Percentiles rank a stretch among this genome's conserved stretches.
These are phyloP conservation scores for Toxonevra muliebris DNA, from an alignment of 2,888 invertebrate species.

Conservation along the genomic window DNA sequence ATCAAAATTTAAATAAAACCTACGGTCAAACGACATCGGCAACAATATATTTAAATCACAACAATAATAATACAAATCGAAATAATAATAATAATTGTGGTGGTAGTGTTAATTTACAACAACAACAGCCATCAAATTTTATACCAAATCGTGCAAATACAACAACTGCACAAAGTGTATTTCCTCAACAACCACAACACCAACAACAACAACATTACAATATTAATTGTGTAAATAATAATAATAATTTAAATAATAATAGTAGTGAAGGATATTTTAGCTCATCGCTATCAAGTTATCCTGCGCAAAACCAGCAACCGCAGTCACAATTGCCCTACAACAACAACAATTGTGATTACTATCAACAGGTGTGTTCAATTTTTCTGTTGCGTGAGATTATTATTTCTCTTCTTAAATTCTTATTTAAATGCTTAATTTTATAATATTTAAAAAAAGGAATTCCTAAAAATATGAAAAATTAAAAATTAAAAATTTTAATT, in stretches of 20 bases:
- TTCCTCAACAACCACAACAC: conserved; percentile 43
- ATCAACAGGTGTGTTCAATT: conserved; percentile 60
- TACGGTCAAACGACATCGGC: conserved; percentile 49
- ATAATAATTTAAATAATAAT: background rate
- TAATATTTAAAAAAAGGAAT: background rate
- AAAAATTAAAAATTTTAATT: background rate
- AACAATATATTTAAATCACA: conserved; percentile 47
- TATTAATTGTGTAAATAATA: conserved; percentile 18
- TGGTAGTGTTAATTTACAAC: conserved; percentile 37
- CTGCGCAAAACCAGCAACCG: conserved; percentile 25
- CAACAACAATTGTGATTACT: conserved; percentile 44
- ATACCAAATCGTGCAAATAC: conserved; percentile 38
- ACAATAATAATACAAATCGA: conserved; percentile 46
- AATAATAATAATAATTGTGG: conserved; percentile 40
- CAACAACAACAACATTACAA: conserved; percentile 22
- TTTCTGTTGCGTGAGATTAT: too few relatives aligned
- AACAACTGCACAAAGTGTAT: conserved; percentile 45
- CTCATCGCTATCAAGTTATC: conserved; percentile 25
- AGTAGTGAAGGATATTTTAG: conserved; percentile 27
- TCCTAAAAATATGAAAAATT: background rate
- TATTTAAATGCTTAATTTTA: background rate
- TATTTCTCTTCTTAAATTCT: background rate
- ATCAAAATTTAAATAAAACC: conserved; percentile 35
- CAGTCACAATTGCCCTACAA: conserved; percentile 38
- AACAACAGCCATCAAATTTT: conserved; percentile 40